A percentile compares a stretch with the other conserved stretches of the same genome.
These are phyloP conservation scores for Valencia hispanica DNA, from an alignment of 2,797 vertebrate species.

Conservation along the genomic window DNA sequence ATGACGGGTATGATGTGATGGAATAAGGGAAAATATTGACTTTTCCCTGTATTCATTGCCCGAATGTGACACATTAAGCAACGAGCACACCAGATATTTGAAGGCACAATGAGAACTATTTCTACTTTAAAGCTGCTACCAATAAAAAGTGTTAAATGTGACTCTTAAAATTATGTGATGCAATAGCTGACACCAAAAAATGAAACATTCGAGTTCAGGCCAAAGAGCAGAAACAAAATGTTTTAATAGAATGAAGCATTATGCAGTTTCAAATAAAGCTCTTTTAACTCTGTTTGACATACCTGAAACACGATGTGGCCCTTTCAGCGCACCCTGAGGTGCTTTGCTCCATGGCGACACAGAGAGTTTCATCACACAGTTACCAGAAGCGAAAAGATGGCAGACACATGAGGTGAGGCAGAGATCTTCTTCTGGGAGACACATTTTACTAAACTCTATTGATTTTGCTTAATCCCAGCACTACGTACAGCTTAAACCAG, in stretches of 20 bases:
- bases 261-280: conserved; percentile 2
- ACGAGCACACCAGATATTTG: not conserved
- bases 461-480: not conserved
- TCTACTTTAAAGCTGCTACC: not conserved
- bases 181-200: not conserved
- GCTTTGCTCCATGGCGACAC: conserved; percentile 5
- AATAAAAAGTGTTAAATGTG: not conserved
- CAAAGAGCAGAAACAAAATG: not conserved
- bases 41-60: not conserved
- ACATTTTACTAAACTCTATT: not conserved
- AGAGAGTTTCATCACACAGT: conserved; percentile 14
- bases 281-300: conserved; percentile 18
- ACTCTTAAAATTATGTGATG: not conserved
- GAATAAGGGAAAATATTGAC: not conserved
- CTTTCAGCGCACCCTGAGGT: conserved; percentile 26
- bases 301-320: conserved; percentile 13
- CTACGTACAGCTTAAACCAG: not conserved
- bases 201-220: not conserved
- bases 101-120: not conserved
- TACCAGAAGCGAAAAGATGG: conserved; percentile 7
- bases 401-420: not conserved
- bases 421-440: not conserved
- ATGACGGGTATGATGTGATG: not conserved
- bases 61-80: not conserved
- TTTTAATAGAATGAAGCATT: not conserved